phyloP scores from a whole-genome alignment of 1,140 invertebrate species.

The Drosophila pachea region DNA sequence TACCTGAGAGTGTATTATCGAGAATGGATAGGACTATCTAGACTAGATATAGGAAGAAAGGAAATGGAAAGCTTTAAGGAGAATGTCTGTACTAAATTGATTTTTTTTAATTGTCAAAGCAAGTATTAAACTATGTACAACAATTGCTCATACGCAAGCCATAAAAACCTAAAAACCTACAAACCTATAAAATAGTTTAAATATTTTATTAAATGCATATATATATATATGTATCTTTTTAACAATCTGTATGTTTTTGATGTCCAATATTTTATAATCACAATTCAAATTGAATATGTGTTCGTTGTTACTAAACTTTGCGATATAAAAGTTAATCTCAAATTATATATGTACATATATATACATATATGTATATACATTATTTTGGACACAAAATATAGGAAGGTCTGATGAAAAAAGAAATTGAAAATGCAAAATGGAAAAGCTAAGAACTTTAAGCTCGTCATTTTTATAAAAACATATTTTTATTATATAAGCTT shows the following conservation, averaged over 20 bases:
- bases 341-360: background rate
- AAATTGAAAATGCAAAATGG: background rate
- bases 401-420: background rate
- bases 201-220: slow-evolving; percentile 45
- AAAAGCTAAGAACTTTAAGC: slow-evolving; percentile 17
- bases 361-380: slow-evolving; percentile 8
- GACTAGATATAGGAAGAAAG: slow-evolving; percentile 42
- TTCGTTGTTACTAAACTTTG: slow-evolving; percentile 56
- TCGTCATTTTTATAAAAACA: slow-evolving; percentile 50
- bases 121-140: slow-evolving; percentile 59
- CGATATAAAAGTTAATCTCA: slow-evolving; percentile 40
- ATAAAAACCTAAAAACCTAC: slow-evolving; percentile 23
- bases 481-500: slow-evolving; percentile 53
- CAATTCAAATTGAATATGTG: slow-evolving; percentile 58
- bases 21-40: slow-evolving; percentile 13
- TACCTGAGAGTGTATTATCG: slow-evolving; percentile 9
- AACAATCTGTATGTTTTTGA: slow-evolving; percentile 72
- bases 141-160: slow-evolving; percentile 41
- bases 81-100: slow-evolving; percentile 61
- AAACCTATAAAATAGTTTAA: slow-evolving; percentile 41
- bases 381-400: slow-evolving; percentile 25
- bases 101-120: slow-evolving; percentile 62
- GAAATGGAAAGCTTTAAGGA: slow-evolving; percentile 62
- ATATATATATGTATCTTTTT: slow-evolving; percentile 63
- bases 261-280: slow-evolving; percentile 67